Base-by-base conservation (phyloP, 2,113 vertebrate species). In the Coregonus clupeaformis region DNA sequence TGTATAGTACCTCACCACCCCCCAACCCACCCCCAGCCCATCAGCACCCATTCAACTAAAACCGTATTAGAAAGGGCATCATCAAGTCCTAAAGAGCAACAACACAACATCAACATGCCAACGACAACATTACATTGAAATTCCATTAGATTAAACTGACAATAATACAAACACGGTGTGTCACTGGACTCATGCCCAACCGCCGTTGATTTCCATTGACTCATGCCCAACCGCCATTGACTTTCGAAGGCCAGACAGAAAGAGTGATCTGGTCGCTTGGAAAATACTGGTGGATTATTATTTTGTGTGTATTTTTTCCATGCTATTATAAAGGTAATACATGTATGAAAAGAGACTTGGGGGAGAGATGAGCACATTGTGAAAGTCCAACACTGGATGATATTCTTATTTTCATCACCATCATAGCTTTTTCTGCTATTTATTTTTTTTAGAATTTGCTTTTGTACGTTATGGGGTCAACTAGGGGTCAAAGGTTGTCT, bases 361-460 rank as follows among this genome's bases (percentile, higher is more conserved):
- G 75, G 67, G 84, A 80, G 85, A 88, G 89, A 89, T 86, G 87
- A 86, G 27, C 88, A 89, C 90, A 87, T 91, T 89, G 89, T 93
- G 89, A 93, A 94, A 92, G 92, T 94, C 90, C 82, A 88, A 94
- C 93, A 94, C 93, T 94, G 93, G 92, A 93, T 93, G 84, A 73
- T 62, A 64, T 74, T 71, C 4, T 73, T 47, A 29, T 78, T 88
- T 59, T 72, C 82, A 84, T 87, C 85, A 81, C 72, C 82, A 77
- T 91, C n/a, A n/a, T n/a, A 89, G 75, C 72, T 68, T 82, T 84
- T 70, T 71, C 20, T 75, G 13, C 36, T 75, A 81, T 83, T 86
- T 62, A 11, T 84, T 78, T 45, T 3, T 3, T 27, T 76, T 80
- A 77, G 76, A 60, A 63, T 73, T 52, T 52, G 49, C 14, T 90